Evolutionary conservation across 2,113 vertebrate species (phyloP), one percentile per base, ranked within the genome.

Genomic region (Myiozetetes cayanensis): DNA sequence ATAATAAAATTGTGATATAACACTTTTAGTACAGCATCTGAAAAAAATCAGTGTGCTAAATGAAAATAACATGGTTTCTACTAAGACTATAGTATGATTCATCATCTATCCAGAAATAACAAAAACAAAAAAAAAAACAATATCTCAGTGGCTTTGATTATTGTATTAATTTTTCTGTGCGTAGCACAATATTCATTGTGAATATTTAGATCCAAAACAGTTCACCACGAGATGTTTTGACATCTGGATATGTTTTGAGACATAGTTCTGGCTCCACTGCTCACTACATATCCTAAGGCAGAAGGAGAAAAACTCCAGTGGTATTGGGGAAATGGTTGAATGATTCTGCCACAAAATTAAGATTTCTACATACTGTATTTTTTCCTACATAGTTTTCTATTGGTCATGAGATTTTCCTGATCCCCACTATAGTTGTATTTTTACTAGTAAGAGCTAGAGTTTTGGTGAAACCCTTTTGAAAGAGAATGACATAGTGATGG

Each of bases 371-470:
- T 33, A 15, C 4, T 47, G 12, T 41, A 59, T 52, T 14, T 71
- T 66, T 37, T 83, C 28, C 13, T 37, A 5, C 1, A 1, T 14
- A 33, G 14, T 53, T 80, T 84, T 50, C 24, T 72, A 14, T 65
- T 82, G 39, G 5, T 85, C 31, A 9, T 43, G 14, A 68, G 10
- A 3, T 55, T 80, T 89, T 71, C 5, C 19, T 30, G 14, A 46
- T 28, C 12, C 3, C 7, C 7, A 17, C 1, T 47, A 6, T 21
- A 14, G 5, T 4, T 63, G 30, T 10, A 9, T 4, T 24, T 46
- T 31, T 30, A 53, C 7, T 56, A 59, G 19, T n/a, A 55, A 62
- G 21, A 86, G 8, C 8, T 22, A 49, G 6, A 25, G 59, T 24
- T 71, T 43, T 23, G 35, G 12, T 23, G 39, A 71, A 91, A 23